Conservation (phyloP, 1,140 invertebrate genomes). For the Alviniconcha marisindica region DNA sequence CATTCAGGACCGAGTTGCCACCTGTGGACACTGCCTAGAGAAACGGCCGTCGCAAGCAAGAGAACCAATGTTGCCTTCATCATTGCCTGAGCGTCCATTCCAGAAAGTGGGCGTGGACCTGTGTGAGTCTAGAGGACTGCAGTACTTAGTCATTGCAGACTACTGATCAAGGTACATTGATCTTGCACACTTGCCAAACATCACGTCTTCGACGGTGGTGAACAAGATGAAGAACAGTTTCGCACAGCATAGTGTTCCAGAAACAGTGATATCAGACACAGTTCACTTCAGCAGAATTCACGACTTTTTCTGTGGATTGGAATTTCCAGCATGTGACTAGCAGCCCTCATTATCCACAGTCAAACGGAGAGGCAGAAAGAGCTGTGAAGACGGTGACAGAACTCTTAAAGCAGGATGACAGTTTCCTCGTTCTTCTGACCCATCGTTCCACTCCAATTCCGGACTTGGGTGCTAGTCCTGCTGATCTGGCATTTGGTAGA, state of each 20-base stretch:
- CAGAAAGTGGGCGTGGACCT: slow-evolving; percentile 28
- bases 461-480: background rate
- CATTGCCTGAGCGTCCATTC: background rate
- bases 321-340: slow-evolving; percentile 53
- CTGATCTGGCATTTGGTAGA: background rate
- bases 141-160: slow-evolving; percentile 48
- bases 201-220: slow-evolving; percentile 44
- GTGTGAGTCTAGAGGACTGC: slow-evolving; percentile 22
- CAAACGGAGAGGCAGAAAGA: slow-evolving; percentile 52
- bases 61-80: background rate
- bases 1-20: background rate
- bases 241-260: slow-evolving; percentile 52
- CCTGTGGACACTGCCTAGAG: background rate
- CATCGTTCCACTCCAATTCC: slow-evolving; percentile 25
- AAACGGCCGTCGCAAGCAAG: background rate
- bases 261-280: slow-evolving; percentile 54
- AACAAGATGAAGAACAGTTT: slow-evolving; percentile 50
- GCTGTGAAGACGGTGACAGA: slow-evolving; percentile 51
- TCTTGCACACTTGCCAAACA: slow-evolving; percentile 33
- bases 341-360: slow-evolving; percentile 48
- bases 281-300: slow-evolving; percentile 54
- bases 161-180: slow-evolving; percentile 50
- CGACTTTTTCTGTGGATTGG: slow-evolving; percentile 46
- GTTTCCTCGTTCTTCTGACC: background rate
- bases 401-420: slow-evolving; percentile 32